phyloP scores from a whole-genome alignment of 2,888 invertebrate species.

The Aplocera efformata region DNA sequence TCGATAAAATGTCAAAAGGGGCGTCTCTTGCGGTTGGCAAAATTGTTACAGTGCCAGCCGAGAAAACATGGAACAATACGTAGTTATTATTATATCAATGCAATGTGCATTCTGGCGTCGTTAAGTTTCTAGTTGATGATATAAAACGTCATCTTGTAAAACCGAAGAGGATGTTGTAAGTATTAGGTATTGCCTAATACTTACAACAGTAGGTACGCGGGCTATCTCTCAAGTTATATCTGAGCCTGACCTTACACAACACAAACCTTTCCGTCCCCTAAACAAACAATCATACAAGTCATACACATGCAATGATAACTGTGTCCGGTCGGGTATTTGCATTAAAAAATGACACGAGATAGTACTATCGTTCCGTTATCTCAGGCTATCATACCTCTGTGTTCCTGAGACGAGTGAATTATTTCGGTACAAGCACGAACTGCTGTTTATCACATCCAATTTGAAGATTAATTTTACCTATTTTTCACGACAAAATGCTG shows the following conservation, averaged over 20 bases:
- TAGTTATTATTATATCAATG: not conserved
- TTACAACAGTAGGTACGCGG: conserved; percentile 12
- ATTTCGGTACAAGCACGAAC: not conserved
- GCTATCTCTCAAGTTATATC: conserved; percentile 30
- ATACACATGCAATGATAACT: conserved; percentile 51
- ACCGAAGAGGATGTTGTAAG: too few species aligned
- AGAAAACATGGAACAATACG: conserved; percentile 8
- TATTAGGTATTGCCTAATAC: too few species aligned
- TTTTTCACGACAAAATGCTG: too few species aligned
- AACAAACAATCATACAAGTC: conserved; percentile 50
- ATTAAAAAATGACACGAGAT: conserved; percentile 45
- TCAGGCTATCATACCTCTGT: conserved; percentile 25
- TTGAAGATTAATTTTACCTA: too few species aligned
- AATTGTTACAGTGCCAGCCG: conserved; percentile 11
- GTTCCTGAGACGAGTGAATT: conserved; percentile 20
- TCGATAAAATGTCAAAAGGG: conserved; percentile 44
- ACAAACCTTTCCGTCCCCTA: conserved; percentile 46
- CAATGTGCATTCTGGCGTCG: too few species aligned
- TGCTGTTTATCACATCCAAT: not conserved
- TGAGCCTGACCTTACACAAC: conserved; percentile 71
- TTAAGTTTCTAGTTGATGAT: too few species aligned
- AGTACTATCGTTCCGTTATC: conserved; percentile 35
- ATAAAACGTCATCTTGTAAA: too few species aligned
- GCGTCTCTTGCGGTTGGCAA: conserved; percentile 13
- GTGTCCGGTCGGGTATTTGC: conserved; percentile 62